Percentiles rank a stretch among this genome's conserved stretches.
These are phyloP conservation scores for Chelonia mydas DNA, from an alignment of 2,797 vertebrate species.

Conservation along the genomic window DNA sequence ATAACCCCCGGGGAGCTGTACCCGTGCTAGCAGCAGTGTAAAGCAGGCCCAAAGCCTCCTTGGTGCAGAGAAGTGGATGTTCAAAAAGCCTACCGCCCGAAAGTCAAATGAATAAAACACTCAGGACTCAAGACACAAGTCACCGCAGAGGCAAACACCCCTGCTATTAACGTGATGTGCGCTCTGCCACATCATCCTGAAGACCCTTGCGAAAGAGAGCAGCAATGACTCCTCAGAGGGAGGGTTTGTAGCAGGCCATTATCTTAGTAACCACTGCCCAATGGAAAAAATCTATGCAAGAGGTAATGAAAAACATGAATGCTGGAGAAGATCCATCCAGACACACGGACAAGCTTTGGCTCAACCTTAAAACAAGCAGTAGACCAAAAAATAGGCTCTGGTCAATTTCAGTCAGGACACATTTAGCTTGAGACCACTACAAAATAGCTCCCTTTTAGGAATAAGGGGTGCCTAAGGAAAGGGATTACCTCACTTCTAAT, in stretches of 20 bases:
- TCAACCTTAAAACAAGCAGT: constrained; percentile 46
- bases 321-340: constrained; percentile 40
- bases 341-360: constrained; percentile 44
- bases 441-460: neutral
- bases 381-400: neutral
- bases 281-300: neutral
- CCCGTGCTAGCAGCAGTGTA: neutral
- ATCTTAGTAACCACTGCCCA: neutral
- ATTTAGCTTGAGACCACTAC: neutral
- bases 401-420: neutral
- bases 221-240: neutral
- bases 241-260: rapidly evolving
- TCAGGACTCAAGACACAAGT: neutral
- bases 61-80: neutral
- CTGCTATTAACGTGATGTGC: neutral
- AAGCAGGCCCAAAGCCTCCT: neutral
- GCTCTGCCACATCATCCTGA: neutral
- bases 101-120: neutral
- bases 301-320: constrained; percentile 62
- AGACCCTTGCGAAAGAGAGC: neutral
- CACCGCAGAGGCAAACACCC: neutral
- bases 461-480: neutral
- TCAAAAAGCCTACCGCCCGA: neutral
- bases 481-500: neutral
- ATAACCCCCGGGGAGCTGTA: neutral